Base-by-base conservation (phyloP, 2,888 invertebrate genomes). In the Taenaris catops region DNA sequence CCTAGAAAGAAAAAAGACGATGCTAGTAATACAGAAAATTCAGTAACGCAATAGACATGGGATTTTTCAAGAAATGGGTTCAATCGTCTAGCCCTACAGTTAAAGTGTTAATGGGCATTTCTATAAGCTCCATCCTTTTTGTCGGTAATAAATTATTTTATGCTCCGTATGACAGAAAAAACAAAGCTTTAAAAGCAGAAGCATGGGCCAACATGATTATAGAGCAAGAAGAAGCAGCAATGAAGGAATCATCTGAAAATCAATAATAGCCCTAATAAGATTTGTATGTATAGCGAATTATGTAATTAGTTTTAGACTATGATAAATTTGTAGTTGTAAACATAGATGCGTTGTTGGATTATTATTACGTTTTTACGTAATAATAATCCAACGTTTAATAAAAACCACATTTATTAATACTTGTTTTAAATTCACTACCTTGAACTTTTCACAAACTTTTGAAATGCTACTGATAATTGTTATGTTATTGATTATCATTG, bases 171-270 rank as follows among this genome's bases (percentile, higher is more conserved):
- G 40, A 49, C 1, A 63, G 34, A 9, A 60, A 53, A 18, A 49
- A 62, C 38, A 63, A 60, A 17, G 70, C 65, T 35, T 53, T 44
- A 16, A 46, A 40, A 38, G 74, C 78, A 17, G 84, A 86, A 46
- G 65, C 66, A 35, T 83, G 75, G 75, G 83, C 83, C 3, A 64
- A 75, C 36, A 53, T 48, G 43, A 66, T 86, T 7, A 46, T 79
- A 37, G 73, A 79, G 45, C 54, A 70, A 45, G 83, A 83, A 57
- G 79, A 83, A 49, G 51, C 40, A 16, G 51, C 40, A 16, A 28
- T 48, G 33, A 43, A 46, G 25, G 29, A 49, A 21, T 25, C 42
- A 7, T 54, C 4, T 17, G 25, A 38, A 26, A 25, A 7, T 21
- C 11, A 18, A 4, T 26, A 20, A 21, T 17, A n/a, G n/a, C 6